A percentile compares a stretch with the other conserved stretches of the same genome.
phyloP scores from a whole-genome alignment of 2,888 invertebrate genomes.

The Diarsia dahlii region DNA sequence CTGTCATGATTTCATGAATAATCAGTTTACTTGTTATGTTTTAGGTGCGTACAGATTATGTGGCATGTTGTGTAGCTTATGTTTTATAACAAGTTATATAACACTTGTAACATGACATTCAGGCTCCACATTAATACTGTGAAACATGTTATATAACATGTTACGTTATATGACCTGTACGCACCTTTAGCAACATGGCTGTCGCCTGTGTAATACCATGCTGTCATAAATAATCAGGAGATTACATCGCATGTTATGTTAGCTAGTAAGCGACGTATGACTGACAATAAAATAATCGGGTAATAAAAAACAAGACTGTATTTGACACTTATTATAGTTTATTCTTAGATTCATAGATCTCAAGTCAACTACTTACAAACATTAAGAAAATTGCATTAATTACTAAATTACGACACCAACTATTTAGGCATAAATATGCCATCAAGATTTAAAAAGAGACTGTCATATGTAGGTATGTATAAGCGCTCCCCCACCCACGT shows the following conservation, averaged over 20 bases:
- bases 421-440: neutral
- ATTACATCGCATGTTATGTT: neutral
- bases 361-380: neutral
- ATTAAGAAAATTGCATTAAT: neutral
- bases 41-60: too few species aligned
- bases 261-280: neutral
- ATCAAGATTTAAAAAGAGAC: neutral
- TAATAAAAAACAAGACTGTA: neutral
- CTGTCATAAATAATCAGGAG: neutral
- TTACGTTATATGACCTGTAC: too few species aligned
- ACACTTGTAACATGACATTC: too few species aligned
- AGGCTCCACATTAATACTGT: too few species aligned
- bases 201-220: neutral
- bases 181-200: too few species aligned
- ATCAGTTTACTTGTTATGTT: too few species aligned
- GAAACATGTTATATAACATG: too few species aligned
- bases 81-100: too few species aligned
- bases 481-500: too few species aligned
- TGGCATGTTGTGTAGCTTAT: too few species aligned
- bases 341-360: conserved; percentile 1
- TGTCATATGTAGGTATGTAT: neutral
- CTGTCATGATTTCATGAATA: too few species aligned
- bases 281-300: neutral
- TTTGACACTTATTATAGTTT: neutral
- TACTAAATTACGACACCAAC: neutral